Evolutionary conservation across 1,140 invertebrate species (phyloP).

Genomic region (Scylla paramamosain): DNA sequence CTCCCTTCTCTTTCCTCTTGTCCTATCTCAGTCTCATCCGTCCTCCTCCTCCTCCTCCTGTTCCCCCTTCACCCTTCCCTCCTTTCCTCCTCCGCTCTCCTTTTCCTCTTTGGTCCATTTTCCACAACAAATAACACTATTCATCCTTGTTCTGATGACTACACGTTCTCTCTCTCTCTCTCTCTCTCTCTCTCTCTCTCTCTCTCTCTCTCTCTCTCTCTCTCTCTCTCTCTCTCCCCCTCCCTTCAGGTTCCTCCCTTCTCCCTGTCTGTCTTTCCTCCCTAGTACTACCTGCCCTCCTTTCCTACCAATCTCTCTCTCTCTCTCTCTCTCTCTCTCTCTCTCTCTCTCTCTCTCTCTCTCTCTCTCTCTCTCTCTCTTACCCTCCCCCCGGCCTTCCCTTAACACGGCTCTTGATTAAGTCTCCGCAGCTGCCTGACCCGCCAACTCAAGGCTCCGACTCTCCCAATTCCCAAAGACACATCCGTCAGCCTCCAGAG

Average conservation of each 20-base stretch:
- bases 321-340: no score
- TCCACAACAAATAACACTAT: no score
- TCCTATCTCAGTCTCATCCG: no score
- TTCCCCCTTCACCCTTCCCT: neutral
- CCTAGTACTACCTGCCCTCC: no score
- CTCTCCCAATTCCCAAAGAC: no score
- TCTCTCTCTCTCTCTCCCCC: neutral
- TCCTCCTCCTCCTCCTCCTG: neutral
- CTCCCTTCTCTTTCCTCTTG: no score
- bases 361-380: no score
- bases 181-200: conserved; percentile 22
- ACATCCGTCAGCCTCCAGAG: no score
- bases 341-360: no score
- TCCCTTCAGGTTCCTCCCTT: neutral
- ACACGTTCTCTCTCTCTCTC: neutral
- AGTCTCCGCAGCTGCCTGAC: neutral
- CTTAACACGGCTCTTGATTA: neutral
- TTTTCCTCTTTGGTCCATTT: neutral
- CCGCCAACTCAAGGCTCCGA: no score
- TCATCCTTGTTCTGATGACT: no score
- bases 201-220: neutral
- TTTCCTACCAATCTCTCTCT: no score
- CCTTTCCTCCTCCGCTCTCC: neutral
- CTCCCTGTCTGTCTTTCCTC: neutral
- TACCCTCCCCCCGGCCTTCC: neutral